A percentile compares a stretch with the other conserved stretches of the same genome.
phyloP scores from a whole-genome alignment of 2,888 invertebrate species.

The Tholera decimalis region DNA sequence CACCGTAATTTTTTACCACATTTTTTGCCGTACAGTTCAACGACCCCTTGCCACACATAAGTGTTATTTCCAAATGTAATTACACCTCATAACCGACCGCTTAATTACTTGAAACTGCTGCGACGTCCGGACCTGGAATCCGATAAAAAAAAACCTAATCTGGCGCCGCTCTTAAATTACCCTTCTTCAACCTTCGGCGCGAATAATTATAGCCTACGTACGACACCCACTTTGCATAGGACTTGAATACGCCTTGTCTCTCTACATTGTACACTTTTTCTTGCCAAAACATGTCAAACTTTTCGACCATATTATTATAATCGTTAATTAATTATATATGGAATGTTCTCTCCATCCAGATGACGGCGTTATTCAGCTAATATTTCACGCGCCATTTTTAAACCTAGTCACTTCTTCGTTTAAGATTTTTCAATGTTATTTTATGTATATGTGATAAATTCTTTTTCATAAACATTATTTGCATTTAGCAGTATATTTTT shows the following conservation, averaged over 20 bases:
- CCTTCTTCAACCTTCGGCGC: constrained; percentile 80
- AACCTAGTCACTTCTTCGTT: constrained; percentile 78
- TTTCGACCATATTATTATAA: constrained; percentile 66
- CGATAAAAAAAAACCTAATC: constrained; percentile 81
- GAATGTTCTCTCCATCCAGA: constrained; percentile 48
- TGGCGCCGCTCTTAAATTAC: constrained; percentile 81
- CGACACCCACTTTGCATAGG: constrained; percentile 67
- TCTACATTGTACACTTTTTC: constrained; percentile 77
- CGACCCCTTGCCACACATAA: constrained; percentile 78
- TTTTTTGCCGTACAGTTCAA: constrained; percentile 77
- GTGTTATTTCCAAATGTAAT: constrained; percentile 87
- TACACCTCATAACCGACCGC: constrained; percentile 84
- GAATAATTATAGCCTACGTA: constrained; percentile 71
- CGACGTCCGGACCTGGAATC: constrained; percentile 77
- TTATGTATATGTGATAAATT: constrained; percentile 69
- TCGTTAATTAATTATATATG: constrained; percentile 58
- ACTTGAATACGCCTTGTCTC: constrained; percentile 77
- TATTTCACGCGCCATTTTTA: constrained; percentile 67
- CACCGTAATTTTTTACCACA: constrained; percentile 76
- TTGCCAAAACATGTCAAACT: constrained; percentile 83
- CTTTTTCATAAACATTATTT: constrained; percentile 67
- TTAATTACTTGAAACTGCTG: constrained; percentile 87
- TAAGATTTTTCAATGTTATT: constrained; percentile 67
- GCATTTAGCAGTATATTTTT: constrained; percentile 72
- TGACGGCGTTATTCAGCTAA: constrained; percentile 51